A percentile compares a stretch with the other conserved stretches of the same genome.
Conservation (phyloP, 2,113 vertebrate species). For the Fregata magnificens region DNA sequence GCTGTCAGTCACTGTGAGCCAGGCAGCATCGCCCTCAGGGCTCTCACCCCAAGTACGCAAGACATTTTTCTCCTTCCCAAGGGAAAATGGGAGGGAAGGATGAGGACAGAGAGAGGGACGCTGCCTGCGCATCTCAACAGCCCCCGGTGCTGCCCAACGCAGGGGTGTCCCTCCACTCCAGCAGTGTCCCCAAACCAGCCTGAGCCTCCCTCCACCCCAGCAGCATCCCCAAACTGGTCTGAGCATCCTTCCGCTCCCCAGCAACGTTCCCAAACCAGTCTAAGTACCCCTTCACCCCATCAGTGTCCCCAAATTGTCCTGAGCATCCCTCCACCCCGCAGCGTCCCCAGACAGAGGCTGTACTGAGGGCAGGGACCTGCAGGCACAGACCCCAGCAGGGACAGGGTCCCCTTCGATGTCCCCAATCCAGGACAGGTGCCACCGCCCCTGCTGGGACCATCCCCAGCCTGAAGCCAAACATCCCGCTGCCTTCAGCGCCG, state of each 20-base stretch:
- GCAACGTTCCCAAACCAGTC: rapidly evolving
- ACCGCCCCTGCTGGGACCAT: not conserved
- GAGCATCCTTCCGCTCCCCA: not conserved
- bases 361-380: not conserved
- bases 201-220: not conserved
- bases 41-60: not conserved
- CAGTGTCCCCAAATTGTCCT: not conserved
- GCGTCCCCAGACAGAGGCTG: not conserved
- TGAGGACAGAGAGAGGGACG: not conserved
- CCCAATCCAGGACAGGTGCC: not conserved
- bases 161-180: not conserved
- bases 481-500: rapidly evolving
- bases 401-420: not conserved
- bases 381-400: not conserved
- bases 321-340: not conserved
- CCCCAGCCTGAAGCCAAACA: not conserved
- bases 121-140: not conserved
- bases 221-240: not conserved
- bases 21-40: not conserved
- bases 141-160: rapidly evolving
- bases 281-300: not conserved
- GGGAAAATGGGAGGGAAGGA: not conserved
- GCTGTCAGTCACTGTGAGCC: not conserved
- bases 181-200: rapidly evolving
- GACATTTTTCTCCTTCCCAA: not conserved